Evolutionary conservation across 2,113 vertebrate species (phyloP).

Genomic region (Orientallactaga bullata): DNA sequence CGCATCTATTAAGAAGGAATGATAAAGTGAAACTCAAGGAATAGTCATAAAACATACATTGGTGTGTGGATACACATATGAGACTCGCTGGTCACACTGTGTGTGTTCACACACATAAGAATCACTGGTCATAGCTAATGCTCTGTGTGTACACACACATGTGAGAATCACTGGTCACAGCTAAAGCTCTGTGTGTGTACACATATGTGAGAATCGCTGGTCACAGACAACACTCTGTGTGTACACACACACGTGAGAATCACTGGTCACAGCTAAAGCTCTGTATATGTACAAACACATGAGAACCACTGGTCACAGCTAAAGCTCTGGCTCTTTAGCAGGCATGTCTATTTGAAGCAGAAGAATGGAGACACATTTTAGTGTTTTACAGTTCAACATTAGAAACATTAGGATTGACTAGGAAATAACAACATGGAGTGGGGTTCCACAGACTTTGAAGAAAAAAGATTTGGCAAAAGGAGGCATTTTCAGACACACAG

Average conservation of each 20-base stretch:
- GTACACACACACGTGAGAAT: no score
- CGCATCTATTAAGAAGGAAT: not conserved
- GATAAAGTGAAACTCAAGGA: not conserved
- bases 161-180: not conserved
- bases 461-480: not conserved
- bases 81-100: not conserved
- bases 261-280: not conserved
- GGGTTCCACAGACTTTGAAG: not conserved
- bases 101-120: no score
- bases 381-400: not conserved
- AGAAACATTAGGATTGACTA: not conserved
- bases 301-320: not conserved
- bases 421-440: constrained; percentile 11
- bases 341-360: not conserved
- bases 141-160: not conserved
- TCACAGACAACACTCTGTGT: not conserved
- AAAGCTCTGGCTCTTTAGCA: not conserved
- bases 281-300: not conserved
- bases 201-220: no score
- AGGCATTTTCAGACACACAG: not conserved
- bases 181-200: not conserved
- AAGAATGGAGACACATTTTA: not conserved
- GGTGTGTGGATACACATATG: not conserved
- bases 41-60: not conserved
- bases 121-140: not conserved